These are phyloP conservation scores for Trogon surrucura DNA, from an alignment of 2,113 vertebrate genomes.

Conservation along the genomic window DNA sequence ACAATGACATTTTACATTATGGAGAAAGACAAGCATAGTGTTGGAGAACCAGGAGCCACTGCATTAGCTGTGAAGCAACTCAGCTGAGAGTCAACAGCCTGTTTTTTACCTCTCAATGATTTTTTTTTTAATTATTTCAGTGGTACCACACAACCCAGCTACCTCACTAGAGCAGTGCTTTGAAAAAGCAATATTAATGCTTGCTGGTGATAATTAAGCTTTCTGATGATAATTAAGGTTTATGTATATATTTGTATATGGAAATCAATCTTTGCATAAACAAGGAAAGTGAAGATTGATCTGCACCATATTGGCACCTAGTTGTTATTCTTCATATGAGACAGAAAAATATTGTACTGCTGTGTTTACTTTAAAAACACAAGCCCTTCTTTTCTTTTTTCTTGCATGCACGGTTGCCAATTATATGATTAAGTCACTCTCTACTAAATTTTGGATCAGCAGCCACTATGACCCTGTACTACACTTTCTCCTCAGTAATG, in stretches of 20 bases:
- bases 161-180: background rate
- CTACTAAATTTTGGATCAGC: background rate
- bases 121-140: background rate
- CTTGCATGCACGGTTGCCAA: background rate
- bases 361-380: background rate
- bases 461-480: background rate
- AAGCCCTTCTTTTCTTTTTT: background rate
- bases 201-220: background rate
- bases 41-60: background rate
- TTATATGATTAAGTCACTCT: background rate
- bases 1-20: background rate
- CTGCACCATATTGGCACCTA: background rate
- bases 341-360: background rate
- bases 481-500: background rate
- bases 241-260: background rate
- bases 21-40: background rate
- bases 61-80: background rate
- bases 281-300: background rate
- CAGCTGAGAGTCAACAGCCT: background rate
- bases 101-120: background rate
- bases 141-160: background rate
- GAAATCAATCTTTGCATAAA: conserved; percentile 25
- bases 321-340: background rate
- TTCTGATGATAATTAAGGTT: background rate
- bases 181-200: background rate